Evolutionary conservation across 1,140 invertebrate species (phyloP), one percentile per base, ranked within the genome.

Genomic region (Brachionus rubens): DNA sequence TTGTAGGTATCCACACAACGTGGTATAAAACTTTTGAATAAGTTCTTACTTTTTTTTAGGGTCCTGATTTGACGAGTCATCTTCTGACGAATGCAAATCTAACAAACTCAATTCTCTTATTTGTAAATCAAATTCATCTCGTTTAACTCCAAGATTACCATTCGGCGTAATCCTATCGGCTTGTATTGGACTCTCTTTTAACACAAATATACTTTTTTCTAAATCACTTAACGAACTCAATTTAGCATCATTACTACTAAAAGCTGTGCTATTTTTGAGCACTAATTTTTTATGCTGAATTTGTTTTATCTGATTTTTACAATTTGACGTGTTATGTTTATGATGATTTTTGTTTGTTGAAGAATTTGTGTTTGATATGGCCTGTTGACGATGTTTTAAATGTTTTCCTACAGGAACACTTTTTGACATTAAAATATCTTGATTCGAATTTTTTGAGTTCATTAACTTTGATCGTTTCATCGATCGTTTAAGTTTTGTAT

Each of bases 41-140:
- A 30, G 26, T 33, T 33, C 46, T 65, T 65, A 43, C 43, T 43
- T 41, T 41, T 65, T 65, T 3, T 41, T 43, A 24, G 21, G 40
- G 12, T 65, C 59, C 16, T 59, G 54, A 26, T 28, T 21, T 30
- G 36, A 43, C 7, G 59, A 65, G 12, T 72, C 68, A 26, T 72
- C 68, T 6, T 72, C 68, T 4, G 68, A 72, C 10, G 68, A 72
- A 19, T 72, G 68, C 12, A 72, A 50, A 48, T 72, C 68, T n/a
- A 50, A 28, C 30, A 72, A 46, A 36, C 46, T 72, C 2, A 72
- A 33, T 14, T 72, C 68, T 48, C 30, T 50, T 12, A 72, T 72
- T 19, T 72, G 46, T 21, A 72, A 16, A 46, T 72, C 68, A 43
- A 65, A 41, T 65, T 65, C 59, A 16, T 65, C 59, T 24, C 54